phyloP scores from a whole-genome alignment of 2,888 invertebrate genomes.

The Ganaspis brasiliensis region DNA sequence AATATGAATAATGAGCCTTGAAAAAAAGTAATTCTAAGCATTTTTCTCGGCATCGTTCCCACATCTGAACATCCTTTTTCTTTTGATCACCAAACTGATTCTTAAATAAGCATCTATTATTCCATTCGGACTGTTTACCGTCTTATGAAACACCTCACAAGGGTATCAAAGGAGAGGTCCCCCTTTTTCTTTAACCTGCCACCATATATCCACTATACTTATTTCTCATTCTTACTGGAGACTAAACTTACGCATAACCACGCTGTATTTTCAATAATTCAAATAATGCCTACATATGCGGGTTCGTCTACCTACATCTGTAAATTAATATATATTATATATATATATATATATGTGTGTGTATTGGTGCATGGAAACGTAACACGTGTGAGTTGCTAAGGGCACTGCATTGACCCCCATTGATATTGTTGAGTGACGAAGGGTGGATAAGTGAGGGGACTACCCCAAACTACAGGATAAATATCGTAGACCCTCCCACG shows the following conservation, averaged over 20 bases:
- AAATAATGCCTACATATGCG: no score
- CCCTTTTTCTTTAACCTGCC: constrained; percentile 36
- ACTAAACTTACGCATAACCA: not conserved
- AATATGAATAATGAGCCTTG: not conserved
- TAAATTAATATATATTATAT: no score
- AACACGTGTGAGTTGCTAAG: constrained; percentile 58
- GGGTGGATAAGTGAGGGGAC: constrained; percentile 57
- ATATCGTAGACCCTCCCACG: constrained; percentile 63
- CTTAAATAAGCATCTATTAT: not conserved
- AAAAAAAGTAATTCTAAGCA: constrained; percentile 15
- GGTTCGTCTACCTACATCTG: no score
- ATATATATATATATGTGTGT: no score
- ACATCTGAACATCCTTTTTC: constrained; percentile 22
- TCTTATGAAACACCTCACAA: constrained; percentile 10
- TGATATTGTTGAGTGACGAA: constrained; percentile 30
- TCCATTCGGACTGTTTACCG: not conserved
- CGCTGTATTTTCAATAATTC: not conserved
- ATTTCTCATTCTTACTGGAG: not conserved
- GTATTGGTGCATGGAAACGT: constrained; percentile 19
- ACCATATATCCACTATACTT: not conserved
- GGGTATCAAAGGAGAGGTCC: constrained; percentile 33
- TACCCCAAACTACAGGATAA: constrained; percentile 65
- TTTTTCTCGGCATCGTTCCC: constrained; percentile 11
- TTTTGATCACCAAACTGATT: constrained; percentile 12
- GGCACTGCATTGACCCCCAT: constrained; percentile 66